Percentiles rank a stretch among this genome's conserved stretches.
Conservation (phyloP, 2,113 vertebrate genomes). For the Vulpes lagopus region DNA sequence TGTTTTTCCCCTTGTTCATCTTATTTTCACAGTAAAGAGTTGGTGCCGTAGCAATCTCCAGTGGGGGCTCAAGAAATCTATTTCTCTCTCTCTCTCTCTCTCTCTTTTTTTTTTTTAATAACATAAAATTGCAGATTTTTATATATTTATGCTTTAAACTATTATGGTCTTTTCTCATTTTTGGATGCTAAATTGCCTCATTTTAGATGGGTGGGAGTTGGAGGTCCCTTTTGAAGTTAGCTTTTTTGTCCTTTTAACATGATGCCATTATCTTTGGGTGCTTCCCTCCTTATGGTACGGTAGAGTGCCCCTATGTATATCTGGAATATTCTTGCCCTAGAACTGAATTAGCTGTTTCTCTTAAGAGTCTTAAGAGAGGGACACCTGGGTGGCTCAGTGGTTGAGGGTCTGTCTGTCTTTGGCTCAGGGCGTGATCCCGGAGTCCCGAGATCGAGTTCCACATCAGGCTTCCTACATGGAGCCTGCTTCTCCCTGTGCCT, state of each 20-base stretch:
- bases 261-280: background rate
- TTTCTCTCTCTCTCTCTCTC: too few species aligned
- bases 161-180: background rate
- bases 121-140: background rate
- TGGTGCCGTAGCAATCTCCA: background rate
- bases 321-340: background rate
- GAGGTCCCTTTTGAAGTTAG: background rate
- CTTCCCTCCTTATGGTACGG: background rate
- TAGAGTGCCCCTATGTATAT: background rate
- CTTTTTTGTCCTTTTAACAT: constrained; percentile 21
- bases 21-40: constrained; percentile 7
- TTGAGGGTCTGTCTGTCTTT: too few species aligned
- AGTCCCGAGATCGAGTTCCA: too few species aligned
- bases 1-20: background rate
- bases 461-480: too few species aligned
- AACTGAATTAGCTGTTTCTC: background rate
- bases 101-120: background rate
- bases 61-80: background rate
- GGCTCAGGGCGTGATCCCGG: too few species aligned
- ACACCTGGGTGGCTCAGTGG: too few species aligned
- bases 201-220: background rate
- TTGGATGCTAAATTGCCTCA: background rate
- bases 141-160: background rate
- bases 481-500: too few species aligned
- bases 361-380: background rate